Evolutionary conservation across 2,113 vertebrate species (phyloP), one percentile per base, ranked within the genome.

Genomic region (Dasyornis broadbenti): DNA sequence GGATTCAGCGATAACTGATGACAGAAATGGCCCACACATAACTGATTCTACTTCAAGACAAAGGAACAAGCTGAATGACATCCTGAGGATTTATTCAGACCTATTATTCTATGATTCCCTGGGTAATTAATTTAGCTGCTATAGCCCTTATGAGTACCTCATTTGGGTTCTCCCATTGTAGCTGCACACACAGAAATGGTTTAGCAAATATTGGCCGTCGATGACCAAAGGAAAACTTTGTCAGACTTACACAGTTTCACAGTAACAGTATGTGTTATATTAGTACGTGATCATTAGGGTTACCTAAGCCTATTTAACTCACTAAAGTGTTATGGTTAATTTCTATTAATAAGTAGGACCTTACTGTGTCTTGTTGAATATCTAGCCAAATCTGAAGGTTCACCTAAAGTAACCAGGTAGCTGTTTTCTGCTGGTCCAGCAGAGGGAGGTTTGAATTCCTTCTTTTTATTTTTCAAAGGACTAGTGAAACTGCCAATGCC

Each of bases 381-480:
- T 14, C 22, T 40, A 61, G 2, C 2, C 17, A 70, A 53, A 92
- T 27, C 26, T 61, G 45, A 76, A 70, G 15, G 57, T 61, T 71
- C 24, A 68, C 54, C 4, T 78, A 3, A 61, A 57, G 22, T 40
- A 81, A 81, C 2, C 14, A 81, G 5, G 11, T 20, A 57, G 56
- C 11, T 84, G 10, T 50, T 94, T 87, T 89, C 21, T 66, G 22
- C 35, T 69, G 30, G 15, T 68, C 82, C 61, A 72, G 30, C 19
- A 95, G 57, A 82, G 44, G 76, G 45, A 86, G 45, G 6, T 64
- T 85, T 80, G 21, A 65, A 85, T 93, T 60, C 8, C 11, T 68
- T 66, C 5, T 60, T 68, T 40, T 53, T 40, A n/a, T 59, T 30
- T 75, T 71, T 54, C 14, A 42, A 59, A 50, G 24, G 64, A 17